Base-by-base conservation (phyloP, 2,888 invertebrate species). In the Tetanocera ferruginea region DNA sequence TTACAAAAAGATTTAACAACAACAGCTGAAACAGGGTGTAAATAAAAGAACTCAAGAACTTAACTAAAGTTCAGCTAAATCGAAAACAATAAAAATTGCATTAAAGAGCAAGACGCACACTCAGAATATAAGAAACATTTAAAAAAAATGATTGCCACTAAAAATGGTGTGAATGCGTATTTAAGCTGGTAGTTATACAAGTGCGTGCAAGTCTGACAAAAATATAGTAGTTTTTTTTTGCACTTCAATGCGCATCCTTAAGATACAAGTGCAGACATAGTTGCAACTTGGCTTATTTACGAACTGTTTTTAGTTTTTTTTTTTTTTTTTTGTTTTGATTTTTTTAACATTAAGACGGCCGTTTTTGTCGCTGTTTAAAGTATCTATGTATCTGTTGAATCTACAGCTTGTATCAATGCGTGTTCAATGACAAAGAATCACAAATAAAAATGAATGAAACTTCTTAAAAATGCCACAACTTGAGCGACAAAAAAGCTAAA, bases 371-470 rank as follows among this genome's bases (percentile, higher is more conserved):
- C 60, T 9, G 60, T 11, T 14, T 2, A 28, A 34, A 51, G 23
- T 28, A 23, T 11, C 69, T 49, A 25, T 64, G 66, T 51, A 37
- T 55, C 64, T 64, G 66, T n/a, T 17, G 28, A 64, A 31, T 69
- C 64, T 49, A 51, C 49, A 83, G 83, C 86, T 83, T 87, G 88
- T 87, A 83, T 86, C 87, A 88, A 88, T 86, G 87, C 88, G 84
- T 87, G 87, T 88, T 87, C 88, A 86, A 87, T 87, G 85, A 87
- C 85, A 52, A 67, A 51, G 25, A 66, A 67, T 23, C 31, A 23
- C 64, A 72, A 64, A 74, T 17, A 37, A 55, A 75, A 75, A 31
- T 73, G 62, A 62, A 34, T 60, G 43, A 62, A 73, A 85, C 34
- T 64, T 14, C 64, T 60, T 19, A 28, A 83, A 86, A 85, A 83